phyloP scores from a whole-genome alignment of 2,888 invertebrate species.

The Brachycybe producta region DNA sequence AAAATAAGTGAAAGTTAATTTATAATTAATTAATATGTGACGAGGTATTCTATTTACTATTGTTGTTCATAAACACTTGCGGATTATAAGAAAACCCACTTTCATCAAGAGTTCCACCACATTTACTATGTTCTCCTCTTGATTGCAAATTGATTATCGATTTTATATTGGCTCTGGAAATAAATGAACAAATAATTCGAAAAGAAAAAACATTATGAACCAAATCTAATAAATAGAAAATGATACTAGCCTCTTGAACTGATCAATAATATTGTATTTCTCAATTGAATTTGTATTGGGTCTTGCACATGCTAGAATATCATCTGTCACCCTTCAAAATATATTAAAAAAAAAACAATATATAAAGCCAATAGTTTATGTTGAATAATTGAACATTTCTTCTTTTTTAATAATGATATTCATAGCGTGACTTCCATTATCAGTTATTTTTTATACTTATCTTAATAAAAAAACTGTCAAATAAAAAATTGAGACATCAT shows the following conservation, averaged over 20 bases:
- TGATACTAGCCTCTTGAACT: conserved; percentile 47
- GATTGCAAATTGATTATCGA: conserved; percentile 75
- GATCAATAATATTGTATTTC: conserved; percentile 60
- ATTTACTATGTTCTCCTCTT: conserved; percentile 72
- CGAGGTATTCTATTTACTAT: conserved; percentile 49
- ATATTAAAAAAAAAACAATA: not conserved
- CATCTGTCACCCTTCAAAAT: conserved; percentile 64
- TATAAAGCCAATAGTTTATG: no score
- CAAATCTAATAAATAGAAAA: conserved; percentile 1
- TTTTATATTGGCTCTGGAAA: conserved; percentile 55
- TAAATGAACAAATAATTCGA: conserved; percentile 5
- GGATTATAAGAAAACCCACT: conserved; percentile 80
- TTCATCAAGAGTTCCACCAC: conserved; percentile 56
- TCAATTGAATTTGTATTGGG: conserved; percentile 61
- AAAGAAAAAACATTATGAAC: not conserved
- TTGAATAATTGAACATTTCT: no score
- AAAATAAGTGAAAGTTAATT: conserved; percentile 25
- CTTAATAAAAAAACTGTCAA: no score
- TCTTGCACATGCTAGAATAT: conserved; percentile 77
- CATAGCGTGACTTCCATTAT: no score
- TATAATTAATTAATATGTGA: not conserved
- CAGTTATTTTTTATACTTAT: no score
- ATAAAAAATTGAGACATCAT: no score
- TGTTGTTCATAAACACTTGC: conserved; percentile 65
- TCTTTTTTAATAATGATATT: no score